Conservation (phyloP, 2,113 vertebrate species). For the Nannospalax galili region DNA sequence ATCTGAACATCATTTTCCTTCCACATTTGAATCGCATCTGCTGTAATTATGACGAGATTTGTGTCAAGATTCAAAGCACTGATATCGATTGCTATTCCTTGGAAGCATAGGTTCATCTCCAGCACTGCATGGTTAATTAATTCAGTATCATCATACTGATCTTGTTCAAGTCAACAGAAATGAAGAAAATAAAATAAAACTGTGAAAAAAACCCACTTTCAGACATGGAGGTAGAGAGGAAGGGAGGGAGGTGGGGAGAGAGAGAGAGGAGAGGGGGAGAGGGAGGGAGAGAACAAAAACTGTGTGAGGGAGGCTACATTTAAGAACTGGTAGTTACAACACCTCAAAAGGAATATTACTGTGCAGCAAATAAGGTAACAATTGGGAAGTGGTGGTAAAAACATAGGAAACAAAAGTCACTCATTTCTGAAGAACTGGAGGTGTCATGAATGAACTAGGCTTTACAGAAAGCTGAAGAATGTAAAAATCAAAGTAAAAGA, state of each 20-base stretch:
- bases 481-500: neutral
- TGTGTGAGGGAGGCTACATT: too few species aligned
- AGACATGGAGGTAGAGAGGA: too few species aligned
- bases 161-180: neutral
- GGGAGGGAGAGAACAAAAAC: too few species aligned
- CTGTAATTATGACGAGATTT: neutral
- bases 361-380: neutral
- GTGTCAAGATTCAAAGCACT: too few species aligned
- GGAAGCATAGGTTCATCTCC: neutral
- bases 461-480: neutral
- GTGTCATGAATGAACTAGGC: neutral
- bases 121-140: neutral
- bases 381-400: neutral
- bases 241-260: too few species aligned
- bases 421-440: neutral
- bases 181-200: neutral
- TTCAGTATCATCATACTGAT: neutral
- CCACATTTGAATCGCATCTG: neutral
- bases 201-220: too few species aligned
- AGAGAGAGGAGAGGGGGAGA: too few species aligned
- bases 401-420: neutral
- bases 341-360: neutral
- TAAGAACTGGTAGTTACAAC: too few species aligned
- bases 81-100: neutral
- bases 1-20: conserved; percentile 15